These are phyloP conservation scores for Dinocampus coccinellae DNA, from an alignment of 2,888 invertebrate species.

Conservation along the genomic window DNA sequence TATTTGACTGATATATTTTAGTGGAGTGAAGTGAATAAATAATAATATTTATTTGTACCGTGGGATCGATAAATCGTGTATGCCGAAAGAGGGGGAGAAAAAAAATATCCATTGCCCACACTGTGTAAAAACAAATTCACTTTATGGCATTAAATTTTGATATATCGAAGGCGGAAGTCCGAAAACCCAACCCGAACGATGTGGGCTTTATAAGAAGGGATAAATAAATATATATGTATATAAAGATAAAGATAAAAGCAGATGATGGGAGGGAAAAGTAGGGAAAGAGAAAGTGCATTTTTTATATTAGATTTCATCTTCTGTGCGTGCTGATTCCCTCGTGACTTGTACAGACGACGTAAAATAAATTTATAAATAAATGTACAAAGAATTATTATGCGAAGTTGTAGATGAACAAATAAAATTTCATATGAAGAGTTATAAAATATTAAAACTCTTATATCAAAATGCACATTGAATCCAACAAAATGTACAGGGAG, in stretches of 20 bases:
- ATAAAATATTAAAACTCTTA: neutral
- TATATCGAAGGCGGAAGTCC: conserved; percentile 22
- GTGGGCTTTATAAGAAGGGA: conserved; percentile 21
- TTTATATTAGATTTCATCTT: neutral
- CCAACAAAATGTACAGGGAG: neutral
- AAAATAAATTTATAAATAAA: conserved; percentile 1
- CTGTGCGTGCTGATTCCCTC: neutral
- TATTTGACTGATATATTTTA: neutral
- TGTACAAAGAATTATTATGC: neutral
- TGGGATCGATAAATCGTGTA: conserved; percentile 33
- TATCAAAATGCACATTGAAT: neutral
- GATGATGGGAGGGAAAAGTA: neutral
- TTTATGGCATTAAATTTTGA: conserved; percentile 31
- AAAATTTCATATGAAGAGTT: neutral
- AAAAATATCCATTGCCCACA: conserved; percentile 24
- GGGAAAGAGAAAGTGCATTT: neutral
- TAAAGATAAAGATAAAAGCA: neutral
- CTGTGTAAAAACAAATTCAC: conserved; percentile 37
- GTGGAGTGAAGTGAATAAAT: neutral
- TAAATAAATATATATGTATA: neutral
- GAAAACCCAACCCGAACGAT: neutral
- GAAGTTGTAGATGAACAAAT: neutral
- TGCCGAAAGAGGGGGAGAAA: neutral
- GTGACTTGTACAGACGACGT: neutral
- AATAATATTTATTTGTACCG: conserved; percentile 38